Evolutionary conservation across 2,888 invertebrate species (phyloP).

Genomic region (Drosophila mulleri): DNA sequence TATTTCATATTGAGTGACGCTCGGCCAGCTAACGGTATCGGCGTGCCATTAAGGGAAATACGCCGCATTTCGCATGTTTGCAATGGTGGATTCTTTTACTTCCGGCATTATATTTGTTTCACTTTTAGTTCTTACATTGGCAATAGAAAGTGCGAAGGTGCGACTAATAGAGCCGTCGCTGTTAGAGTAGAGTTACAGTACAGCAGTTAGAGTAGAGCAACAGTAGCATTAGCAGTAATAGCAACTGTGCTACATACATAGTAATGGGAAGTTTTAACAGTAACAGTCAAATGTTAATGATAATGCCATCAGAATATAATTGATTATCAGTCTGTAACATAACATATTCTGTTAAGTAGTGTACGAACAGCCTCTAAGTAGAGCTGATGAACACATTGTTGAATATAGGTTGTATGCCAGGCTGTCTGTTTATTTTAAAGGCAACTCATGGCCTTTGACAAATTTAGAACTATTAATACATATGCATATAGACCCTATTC

Average conservation of each 20-base stretch:
- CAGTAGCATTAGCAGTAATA: background rate
- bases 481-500: too few relatives aligned
- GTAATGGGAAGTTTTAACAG: too few relatives aligned
- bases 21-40: constrained; percentile 34
- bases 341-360: background rate
- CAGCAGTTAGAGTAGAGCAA: background rate
- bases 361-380: background rate
- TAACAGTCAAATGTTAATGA: background rate
- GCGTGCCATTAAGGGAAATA: constrained; percentile 16
- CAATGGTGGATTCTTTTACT: constrained; percentile 23
- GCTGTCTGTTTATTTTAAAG: background rate
- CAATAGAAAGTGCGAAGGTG: constrained; percentile 16
- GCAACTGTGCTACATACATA: too few relatives aligned
- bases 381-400: too few relatives aligned
- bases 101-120: constrained; percentile 16
- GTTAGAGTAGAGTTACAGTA: background rate
- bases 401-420: too few relatives aligned
- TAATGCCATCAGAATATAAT: background rate
- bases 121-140: constrained; percentile 11
- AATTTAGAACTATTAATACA: too few relatives aligned
- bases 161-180: background rate
- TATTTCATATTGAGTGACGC: constrained; percentile 27
- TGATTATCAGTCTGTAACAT: background rate
- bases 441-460: background rate
- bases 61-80: constrained; percentile 6